Evolutionary conservation across 2,888 invertebrate species (phyloP).

Genomic region (Scaptomyza tumidula): DNA sequence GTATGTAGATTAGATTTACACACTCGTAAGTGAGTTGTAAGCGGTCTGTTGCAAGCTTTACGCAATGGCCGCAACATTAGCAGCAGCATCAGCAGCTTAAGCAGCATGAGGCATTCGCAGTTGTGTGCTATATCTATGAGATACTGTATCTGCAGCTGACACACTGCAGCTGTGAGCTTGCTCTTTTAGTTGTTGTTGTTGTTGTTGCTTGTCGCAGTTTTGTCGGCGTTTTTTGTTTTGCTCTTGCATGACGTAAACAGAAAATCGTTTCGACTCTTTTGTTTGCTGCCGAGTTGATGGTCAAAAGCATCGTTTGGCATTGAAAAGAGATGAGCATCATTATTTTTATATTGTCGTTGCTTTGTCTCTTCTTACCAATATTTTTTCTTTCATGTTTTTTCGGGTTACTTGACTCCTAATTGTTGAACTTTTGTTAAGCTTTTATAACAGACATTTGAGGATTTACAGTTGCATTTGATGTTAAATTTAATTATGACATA

Average conservation of each 20-base stretch:
- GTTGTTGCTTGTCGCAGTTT: conserved; percentile 43
- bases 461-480: conserved; percentile 49
- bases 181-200: conserved; percentile 21
- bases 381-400: conserved; percentile 2
- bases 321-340: conserved; percentile 65
- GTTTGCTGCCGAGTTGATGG: conserved; percentile 60
- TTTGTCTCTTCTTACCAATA: conserved; percentile 9
- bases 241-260: conserved; percentile 76
- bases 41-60: conserved; percentile 43
- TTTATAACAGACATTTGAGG: conserved; percentile 16
- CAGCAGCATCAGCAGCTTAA: conserved; percentile 34
- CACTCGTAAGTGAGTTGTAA: conserved; percentile 31
- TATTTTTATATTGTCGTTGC: conserved; percentile 22
- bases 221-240: conserved; percentile 71
- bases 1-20: conserved; percentile 10
- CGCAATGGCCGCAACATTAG: conserved; percentile 50
- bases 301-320: conserved; percentile 66
- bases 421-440: conserved; percentile 29
- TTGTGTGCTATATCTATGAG: conserved; percentile 54
- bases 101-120: conserved; percentile 33
- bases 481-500: conserved; percentile 36
- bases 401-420: conserved; percentile 34
- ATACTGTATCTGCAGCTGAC: conserved; percentile 68
- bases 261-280: conserved; percentile 55
- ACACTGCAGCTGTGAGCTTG: conserved; percentile 62